Evolutionary conservation across 2,888 invertebrate genomes (phyloP).

Genomic region (Spatulosminthurus flaviceps): DNA sequence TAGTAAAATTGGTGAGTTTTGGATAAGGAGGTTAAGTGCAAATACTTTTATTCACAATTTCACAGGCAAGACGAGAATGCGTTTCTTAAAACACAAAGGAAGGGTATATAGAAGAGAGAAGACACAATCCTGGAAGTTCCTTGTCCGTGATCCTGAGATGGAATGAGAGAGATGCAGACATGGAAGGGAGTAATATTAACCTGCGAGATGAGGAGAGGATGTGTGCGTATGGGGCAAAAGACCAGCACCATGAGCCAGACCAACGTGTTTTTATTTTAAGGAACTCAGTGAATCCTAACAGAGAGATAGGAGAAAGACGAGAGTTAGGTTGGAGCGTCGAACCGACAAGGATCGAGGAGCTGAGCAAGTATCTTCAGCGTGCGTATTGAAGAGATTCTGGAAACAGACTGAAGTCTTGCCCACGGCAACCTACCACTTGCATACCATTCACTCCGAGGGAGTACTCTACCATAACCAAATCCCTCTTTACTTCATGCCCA

Average conservation of each 20-base stretch:
- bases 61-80: too few species aligned
- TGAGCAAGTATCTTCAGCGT: neutral
- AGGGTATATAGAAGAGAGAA: neutral
- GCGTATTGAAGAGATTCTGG: neutral
- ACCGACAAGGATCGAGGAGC: neutral
- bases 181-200: conserved; percentile 18
- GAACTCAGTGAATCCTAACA: neutral
- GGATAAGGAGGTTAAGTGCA: too few species aligned
- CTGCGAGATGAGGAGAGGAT: neutral
- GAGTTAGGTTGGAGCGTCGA: neutral
- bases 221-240: neutral
- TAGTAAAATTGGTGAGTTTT: too few species aligned
- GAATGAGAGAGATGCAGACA: neutral
- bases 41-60: too few species aligned
- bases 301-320: neutral
- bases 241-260: too few species aligned
- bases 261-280: conserved; percentile 3
- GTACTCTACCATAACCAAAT: neutral
- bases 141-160: conserved; percentile 8
- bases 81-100: neutral
- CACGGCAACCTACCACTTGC: conserved; percentile 16
- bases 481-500: neutral
- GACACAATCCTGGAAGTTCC: neutral
- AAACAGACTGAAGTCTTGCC: conserved; percentile 26
- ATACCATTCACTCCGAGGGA: conserved; percentile 1